A percentile compares a stretch with the other conserved stretches of the same genome.
phyloP scores from a whole-genome alignment of 2,888 invertebrate species.

The Caenorhabditis uteleia region DNA sequence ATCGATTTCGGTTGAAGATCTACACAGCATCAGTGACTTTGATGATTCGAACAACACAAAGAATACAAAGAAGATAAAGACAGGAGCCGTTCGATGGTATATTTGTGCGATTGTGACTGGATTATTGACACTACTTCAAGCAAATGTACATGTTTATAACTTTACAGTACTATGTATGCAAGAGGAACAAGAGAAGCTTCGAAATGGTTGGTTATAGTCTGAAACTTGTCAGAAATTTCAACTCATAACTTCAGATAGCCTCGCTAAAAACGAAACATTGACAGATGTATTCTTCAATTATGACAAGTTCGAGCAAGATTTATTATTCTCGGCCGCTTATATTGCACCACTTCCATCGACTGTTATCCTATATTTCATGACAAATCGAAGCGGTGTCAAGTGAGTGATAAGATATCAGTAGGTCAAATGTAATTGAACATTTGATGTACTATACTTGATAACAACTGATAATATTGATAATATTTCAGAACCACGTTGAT shows the following conservation, averaged over 20 bases:
- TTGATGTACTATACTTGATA: background rate
- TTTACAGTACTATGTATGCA: conserved; percentile 45
- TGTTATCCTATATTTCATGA: conserved; percentile 30
- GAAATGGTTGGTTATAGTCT: conserved; percentile 29
- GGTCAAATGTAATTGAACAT: too few species aligned
- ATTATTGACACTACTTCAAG: conserved; percentile 28
- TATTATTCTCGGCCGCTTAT: conserved; percentile 37
- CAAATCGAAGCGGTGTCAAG: conserved; percentile 30
- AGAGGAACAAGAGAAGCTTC: conserved; percentile 22
- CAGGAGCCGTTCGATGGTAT: conserved; percentile 26
- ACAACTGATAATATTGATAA: background rate
- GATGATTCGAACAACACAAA: too few species aligned
- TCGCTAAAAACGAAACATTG: conserved; percentile 15
- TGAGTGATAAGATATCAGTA: background rate
- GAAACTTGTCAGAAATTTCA: too few species aligned
- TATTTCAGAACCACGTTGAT: conserved; percentile 39
- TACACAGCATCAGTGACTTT: too few species aligned
- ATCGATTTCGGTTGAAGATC: too few species aligned
- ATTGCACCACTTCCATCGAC: conserved; percentile 32
- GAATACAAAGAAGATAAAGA: conserved; percentile 7
- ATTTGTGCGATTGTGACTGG: conserved; percentile 34
- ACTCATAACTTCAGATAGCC: conserved; percentile 23
- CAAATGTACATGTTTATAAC: conserved; percentile 41
- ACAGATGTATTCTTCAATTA: conserved; percentile 16
- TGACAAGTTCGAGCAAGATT: conserved; percentile 30